These are phyloP conservation scores for Leucosticte australis DNA, from an alignment of 2,113 vertebrate genomes.

Conservation along the genomic window DNA sequence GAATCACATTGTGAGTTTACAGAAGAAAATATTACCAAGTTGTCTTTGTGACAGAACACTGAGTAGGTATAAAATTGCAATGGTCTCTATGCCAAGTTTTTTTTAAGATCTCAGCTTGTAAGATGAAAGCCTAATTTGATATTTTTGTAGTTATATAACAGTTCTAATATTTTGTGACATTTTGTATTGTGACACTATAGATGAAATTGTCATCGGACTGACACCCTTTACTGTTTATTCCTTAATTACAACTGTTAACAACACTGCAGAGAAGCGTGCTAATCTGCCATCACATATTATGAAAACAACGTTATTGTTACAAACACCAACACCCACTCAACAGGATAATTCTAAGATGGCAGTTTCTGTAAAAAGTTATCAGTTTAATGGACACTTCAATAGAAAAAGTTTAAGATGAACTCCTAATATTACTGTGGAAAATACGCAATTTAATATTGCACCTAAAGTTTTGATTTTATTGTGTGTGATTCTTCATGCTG, in stretches of 20 bases:
- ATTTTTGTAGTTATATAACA: conserved; percentile 79
- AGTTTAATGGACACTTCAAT: conserved; percentile 58
- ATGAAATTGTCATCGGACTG: conserved; percentile 84
- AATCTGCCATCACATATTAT: conserved; percentile 82
- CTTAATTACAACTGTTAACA: conserved; percentile 84
- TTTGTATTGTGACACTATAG: conserved; percentile 85
- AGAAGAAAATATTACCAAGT: conserved; percentile 74
- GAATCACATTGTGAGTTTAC: conserved; percentile 67
- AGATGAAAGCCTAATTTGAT: conserved; percentile 72
- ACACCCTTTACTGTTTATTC: conserved; percentile 81
- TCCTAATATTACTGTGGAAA: conserved; percentile 31
- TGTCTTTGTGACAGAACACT: conserved; percentile 78
- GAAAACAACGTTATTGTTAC: conserved; percentile 83
- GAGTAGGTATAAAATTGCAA: conserved; percentile 77
- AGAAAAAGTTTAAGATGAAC: conserved; percentile 55
- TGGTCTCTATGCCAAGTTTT: conserved; percentile 67
- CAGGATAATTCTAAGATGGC: conserved; percentile 77
- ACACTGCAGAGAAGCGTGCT: conserved; percentile 79
- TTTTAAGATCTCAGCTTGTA: conserved; percentile 56
- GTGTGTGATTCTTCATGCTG: background rate
- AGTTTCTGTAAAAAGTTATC: conserved; percentile 70
- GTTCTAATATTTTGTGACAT: conserved; percentile 84
- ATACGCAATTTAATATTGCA: background rate
- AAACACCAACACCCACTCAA: conserved; percentile 82
- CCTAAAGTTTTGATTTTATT: background rate